Conservation (phyloP, 2,888 invertebrate genomes). For the Antheraea assamensis region DNA sequence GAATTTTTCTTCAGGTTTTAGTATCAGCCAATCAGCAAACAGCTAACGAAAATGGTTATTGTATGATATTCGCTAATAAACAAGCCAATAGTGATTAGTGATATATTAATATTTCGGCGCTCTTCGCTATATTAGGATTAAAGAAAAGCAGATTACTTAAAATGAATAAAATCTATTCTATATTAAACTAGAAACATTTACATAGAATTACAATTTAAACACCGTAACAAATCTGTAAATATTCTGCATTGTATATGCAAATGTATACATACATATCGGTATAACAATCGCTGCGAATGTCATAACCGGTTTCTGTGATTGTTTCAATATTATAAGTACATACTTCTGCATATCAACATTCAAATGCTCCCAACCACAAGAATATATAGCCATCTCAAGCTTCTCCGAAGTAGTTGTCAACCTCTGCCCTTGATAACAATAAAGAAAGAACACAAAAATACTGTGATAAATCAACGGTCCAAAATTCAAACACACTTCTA, state of each 20-base stretch:
- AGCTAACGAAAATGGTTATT: background rate
- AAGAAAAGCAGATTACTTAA: background rate
- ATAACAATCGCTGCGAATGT: constrained; percentile 42
- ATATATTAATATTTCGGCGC: background rate
- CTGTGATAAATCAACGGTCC: constrained; percentile 39
- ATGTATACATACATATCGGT: constrained; percentile 47
- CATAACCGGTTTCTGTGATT: constrained; percentile 46
- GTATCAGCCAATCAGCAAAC: background rate
- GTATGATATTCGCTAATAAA: background rate
- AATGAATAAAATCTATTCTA: background rate
- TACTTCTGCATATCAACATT: constrained; percentile 35
- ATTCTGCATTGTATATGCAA: constrained; percentile 43
- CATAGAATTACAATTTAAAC: constrained; percentile 36
- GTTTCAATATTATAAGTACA: constrained; percentile 44
- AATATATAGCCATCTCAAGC: constrained; percentile 47
- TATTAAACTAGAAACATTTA: background rate
- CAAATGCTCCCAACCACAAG: constrained; percentile 52
- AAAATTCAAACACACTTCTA: constrained; percentile 40
- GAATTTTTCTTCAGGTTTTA: background rate
- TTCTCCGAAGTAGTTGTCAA: constrained; percentile 47
- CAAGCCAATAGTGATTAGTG: background rate
- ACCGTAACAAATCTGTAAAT: constrained; percentile 51
- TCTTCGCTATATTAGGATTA: background rate
- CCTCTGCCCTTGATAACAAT: constrained; percentile 49
- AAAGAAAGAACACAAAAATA: constrained; percentile 45